phyloP scores from a whole-genome alignment of 64 coral and sea anemone species.

The Dendrophyllia cribrosa region DNA sequence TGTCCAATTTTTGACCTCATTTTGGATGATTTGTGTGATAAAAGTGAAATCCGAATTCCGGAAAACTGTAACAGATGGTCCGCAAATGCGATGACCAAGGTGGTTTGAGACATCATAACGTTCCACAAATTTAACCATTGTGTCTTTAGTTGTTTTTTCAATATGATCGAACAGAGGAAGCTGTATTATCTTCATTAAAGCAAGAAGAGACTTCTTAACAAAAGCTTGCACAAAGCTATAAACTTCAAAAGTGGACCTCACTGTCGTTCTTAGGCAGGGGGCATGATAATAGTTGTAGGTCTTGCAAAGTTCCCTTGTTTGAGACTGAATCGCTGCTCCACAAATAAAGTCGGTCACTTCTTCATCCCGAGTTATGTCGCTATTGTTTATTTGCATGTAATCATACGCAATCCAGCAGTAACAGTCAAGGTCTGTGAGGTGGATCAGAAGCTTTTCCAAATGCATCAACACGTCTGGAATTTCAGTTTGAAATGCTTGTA shows the following conservation, averaged over 20 bases:
- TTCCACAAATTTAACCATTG: neutral
- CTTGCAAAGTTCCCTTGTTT: neutral
- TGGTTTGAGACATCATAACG: conserved; percentile 2
- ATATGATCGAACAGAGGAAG: neutral
- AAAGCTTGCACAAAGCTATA: neutral
- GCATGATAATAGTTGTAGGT: neutral
- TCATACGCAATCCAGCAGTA: conserved; percentile 48
- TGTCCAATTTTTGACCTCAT: neutral
- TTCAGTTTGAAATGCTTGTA: conserved; percentile 2
- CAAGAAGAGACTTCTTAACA: neutral
- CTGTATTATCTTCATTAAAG: neutral
- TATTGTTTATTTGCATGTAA: conserved; percentile 12
- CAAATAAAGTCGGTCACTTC: neutral
- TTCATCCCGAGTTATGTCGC: neutral
- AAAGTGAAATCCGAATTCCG: neutral
- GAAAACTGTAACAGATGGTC: neutral
- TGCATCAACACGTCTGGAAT: neutral
- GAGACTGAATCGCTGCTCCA: neutral
- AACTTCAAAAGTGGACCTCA: conserved; percentile 3
- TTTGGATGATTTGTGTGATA: neutral
- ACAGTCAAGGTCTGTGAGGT: neutral
- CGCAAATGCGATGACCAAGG: conserved; percentile 13
- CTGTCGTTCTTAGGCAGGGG: neutral
- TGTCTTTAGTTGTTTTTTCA: neutral
- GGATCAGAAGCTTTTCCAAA: neutral